phyloP scores from a whole-genome alignment of 1,140 invertebrate genomes.

The Aphidius ervi region DNA sequence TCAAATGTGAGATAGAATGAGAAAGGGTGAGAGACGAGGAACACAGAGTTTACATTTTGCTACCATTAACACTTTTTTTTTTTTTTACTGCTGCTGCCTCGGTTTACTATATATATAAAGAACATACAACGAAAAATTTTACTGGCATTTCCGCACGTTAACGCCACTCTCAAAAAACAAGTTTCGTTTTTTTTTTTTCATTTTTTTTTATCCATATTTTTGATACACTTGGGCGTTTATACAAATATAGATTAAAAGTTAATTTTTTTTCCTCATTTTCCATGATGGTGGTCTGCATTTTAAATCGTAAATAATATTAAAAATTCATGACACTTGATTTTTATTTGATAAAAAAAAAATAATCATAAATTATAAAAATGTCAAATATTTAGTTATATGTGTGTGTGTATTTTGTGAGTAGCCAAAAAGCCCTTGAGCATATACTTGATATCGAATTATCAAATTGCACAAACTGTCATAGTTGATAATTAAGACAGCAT shows the following conservation, averaged over 20 bases:
- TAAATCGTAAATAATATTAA: too few relatives aligned
- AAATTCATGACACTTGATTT: too few relatives aligned
- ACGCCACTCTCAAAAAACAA: constrained; percentile 32
- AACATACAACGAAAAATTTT: constrained; percentile 39
- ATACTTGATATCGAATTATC: background rate
- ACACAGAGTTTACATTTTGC: constrained; percentile 26
- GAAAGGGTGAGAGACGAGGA: background rate
- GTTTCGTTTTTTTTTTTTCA: background rate
- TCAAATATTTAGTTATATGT: too few relatives aligned
- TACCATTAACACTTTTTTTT: constrained; percentile 49
- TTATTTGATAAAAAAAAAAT: too few relatives aligned
- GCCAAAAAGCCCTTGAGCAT: background rate
- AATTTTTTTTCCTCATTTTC: too few relatives aligned
- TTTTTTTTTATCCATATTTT: constrained; percentile 1
- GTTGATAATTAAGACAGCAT: constrained; percentile 34
- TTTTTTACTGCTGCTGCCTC: constrained; percentile 27
- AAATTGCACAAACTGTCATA: constrained; percentile 19
- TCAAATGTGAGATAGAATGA: constrained; percentile 1
- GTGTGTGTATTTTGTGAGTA: background rate
- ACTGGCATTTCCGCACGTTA: constrained; percentile 36
- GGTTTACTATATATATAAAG: constrained; percentile 7
- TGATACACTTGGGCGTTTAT: background rate
- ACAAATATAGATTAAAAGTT: background rate
- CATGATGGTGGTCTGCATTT: too few relatives aligned
- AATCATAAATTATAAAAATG: too few relatives aligned